Base-by-base conservation (phyloP, 2,113 vertebrate species). In the Corvus cornix region DNA sequence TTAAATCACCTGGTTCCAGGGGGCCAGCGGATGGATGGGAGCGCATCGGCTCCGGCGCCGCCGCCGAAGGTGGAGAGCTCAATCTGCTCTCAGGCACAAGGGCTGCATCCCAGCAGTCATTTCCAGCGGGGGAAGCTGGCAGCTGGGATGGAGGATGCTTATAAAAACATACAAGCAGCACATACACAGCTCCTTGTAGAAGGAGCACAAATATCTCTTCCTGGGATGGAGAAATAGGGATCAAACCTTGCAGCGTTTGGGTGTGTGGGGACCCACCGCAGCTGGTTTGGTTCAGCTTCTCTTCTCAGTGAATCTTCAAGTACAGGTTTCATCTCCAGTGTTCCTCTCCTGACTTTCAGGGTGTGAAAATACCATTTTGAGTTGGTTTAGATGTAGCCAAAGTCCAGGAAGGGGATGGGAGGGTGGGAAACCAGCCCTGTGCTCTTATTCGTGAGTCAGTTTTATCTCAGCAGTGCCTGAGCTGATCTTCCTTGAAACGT, bases 1-100 rank as follows among this genome's bases (percentile, higher is more conserved):
- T 97, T 98, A 97, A 98, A 98, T 98, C 97, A 97, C 96, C 92
- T 89, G 86, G 72, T 89, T 89, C 89, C 95, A 62, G 27, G 22
- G 56, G 96, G 58, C 8, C 15, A 14, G 31, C 80, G 39, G 89
- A 96, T 73, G 90, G 94, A 92, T 84, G 91, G 85, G 48, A 95
- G 93, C 53, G 64, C 94, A 92, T 81, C 83, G 43, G 89, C 76
- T 3, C 15, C 66, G 6, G 73, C 51, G 7, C 91, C 9, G 91
- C 85, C 17, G 80, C 90, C 11, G 16, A 19, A 56, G 77, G 91
- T 70, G 69, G 22, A 83, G 87, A 84, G 91, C 55, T 86, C 88
- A 37, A 68, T 39, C 84, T 94, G 95, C 89, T 96, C 51, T 4
- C 92, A 44, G 87, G 95, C 95, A 64, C 22, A 6, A 70, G 77